These are phyloP conservation scores for Trypoxylus dichotomus DNA, from an alignment of 1,140 invertebrate genomes.

Conservation along the genomic window DNA sequence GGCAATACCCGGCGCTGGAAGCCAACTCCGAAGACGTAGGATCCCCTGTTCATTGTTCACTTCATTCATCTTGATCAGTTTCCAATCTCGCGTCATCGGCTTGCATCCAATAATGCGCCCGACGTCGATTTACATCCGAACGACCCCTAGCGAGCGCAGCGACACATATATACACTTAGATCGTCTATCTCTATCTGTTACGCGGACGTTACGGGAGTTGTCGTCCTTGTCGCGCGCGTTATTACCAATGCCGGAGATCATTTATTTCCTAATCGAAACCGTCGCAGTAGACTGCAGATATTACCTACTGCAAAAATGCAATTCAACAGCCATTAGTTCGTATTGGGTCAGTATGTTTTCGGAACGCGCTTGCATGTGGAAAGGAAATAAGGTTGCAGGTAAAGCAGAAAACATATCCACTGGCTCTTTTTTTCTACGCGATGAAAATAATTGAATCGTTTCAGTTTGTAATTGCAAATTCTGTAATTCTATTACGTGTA, in stretches of 20 bases:
- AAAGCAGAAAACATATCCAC: too few species aligned
- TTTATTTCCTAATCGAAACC: neutral
- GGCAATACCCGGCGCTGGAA: neutral
- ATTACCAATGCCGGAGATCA: neutral
- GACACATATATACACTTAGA: slow-evolving; percentile 17
- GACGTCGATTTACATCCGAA: slow-evolving; percentile 35
- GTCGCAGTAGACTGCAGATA: neutral
- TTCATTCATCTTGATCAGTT: slow-evolving; percentile 44
- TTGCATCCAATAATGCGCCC: slow-evolving; percentile 32
- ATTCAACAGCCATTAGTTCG: neutral
- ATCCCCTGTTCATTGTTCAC: slow-evolving; percentile 34
- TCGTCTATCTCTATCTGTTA: neutral
- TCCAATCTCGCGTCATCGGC: slow-evolving; percentile 42
- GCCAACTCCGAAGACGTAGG: neutral
- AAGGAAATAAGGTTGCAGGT: too few species aligned
- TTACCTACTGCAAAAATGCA: slow-evolving; percentile 5
- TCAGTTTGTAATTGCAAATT: too few species aligned
- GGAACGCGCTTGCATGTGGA: neutral
- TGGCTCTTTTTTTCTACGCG: too few species aligned
- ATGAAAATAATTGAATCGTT: too few species aligned
- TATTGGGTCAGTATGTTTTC: slow-evolving; percentile 9
- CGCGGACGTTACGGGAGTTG: neutral
- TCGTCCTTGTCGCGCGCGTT: neutral
- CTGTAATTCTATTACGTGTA: too few species aligned
- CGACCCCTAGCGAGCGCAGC: slow-evolving; percentile 23